A percentile compares a stretch with the other conserved stretches of the same genome.
These are phyloP conservation scores for Agriopis aurantiaria DNA, from an alignment of 2,888 invertebrate species.

Conservation along the genomic window DNA sequence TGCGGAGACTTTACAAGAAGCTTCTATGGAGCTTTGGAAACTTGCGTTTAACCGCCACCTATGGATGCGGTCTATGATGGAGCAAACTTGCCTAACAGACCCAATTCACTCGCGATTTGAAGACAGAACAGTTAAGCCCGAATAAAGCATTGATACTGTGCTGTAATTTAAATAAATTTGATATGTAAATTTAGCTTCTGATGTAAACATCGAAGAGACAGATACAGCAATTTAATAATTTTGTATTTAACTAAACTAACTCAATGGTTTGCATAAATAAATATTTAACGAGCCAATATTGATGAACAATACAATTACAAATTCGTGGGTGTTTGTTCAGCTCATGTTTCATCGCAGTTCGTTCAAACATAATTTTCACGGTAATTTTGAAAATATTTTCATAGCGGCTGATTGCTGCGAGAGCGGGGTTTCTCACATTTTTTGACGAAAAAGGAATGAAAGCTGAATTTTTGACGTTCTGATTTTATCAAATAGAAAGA, in stretches of 20 bases:
- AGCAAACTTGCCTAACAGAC: too few species aligned
- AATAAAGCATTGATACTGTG: not conserved
- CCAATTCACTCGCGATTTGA: too few species aligned
- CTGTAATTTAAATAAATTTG: not conserved
- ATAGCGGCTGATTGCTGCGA: not conserved
- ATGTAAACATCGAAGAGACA: not conserved
- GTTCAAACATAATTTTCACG: slow-evolving; percentile 13
- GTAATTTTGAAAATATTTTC: slow-evolving; percentile 5
- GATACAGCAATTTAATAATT: not conserved
- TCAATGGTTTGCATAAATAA: slow-evolving; percentile 5
- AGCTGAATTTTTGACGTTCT: too few species aligned
- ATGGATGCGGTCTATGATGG: too few species aligned
- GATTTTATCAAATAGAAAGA: too few species aligned
- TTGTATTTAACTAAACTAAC: not conserved
- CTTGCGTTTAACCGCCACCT: too few species aligned
- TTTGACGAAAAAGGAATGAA: too few species aligned
- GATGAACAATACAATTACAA: slow-evolving; percentile 5
- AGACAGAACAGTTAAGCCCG: too few species aligned
- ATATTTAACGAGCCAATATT: slow-evolving; percentile 8
- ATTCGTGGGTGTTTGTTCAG: slow-evolving; percentile 4
- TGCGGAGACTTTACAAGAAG: too few species aligned
- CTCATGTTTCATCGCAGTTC: slow-evolving; percentile 6
- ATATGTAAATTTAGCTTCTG: not conserved
- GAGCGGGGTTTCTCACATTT: not conserved
- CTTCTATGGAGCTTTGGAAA: too few species aligned